A percentile compares a stretch with the other conserved stretches of the same genome.
phyloP scores from a whole-genome alignment of 2,888 invertebrate genomes.

The Rhyacophila evoluta region DNA sequence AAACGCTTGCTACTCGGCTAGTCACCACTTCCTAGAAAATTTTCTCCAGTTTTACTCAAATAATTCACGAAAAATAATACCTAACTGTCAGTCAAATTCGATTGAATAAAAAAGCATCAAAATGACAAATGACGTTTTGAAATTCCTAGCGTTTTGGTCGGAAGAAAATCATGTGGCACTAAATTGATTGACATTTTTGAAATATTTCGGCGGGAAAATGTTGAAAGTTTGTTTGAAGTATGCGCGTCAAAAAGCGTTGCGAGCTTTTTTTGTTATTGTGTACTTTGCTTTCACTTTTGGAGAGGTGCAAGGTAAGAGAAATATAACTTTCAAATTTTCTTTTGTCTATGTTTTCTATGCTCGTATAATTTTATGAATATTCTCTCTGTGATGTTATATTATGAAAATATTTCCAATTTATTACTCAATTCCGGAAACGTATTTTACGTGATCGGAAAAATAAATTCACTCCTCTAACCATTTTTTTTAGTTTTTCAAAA shows the following conservation, averaged over 20 bases:
- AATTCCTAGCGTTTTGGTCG: constrained; percentile 11
- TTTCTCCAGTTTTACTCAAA: too few relatives aligned
- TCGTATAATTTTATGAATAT: constrained; percentile 15
- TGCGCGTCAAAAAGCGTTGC: constrained; percentile 27
- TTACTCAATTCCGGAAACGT: background rate
- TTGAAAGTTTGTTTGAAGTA: constrained; percentile 39
- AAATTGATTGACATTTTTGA: constrained; percentile 32
- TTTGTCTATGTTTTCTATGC: constrained; percentile 20
- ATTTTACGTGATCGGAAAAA: background rate
- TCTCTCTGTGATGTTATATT: background rate
- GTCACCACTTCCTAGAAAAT: background rate
- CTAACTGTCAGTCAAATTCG: constrained; percentile 25
- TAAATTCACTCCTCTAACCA: too few relatives aligned
- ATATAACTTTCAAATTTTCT: constrained; percentile 20
- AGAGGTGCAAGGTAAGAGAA: constrained; percentile 43
- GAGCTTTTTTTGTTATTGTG: constrained; percentile 42
- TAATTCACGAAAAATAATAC: background rate
- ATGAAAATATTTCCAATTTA: background rate
- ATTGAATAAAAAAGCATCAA: constrained; percentile 25
- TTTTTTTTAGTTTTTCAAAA: too few relatives aligned
- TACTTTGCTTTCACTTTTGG: constrained; percentile 37
- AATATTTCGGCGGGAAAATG: constrained; percentile 26
- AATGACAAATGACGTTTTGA: constrained; percentile 38
- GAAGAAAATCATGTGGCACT: constrained; percentile 9
- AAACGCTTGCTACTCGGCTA: constrained; percentile 29